Evolutionary conservation across 2,113 vertebrate genomes (phyloP).

Genomic region (Dicerorhinus sumatrensis): DNA sequence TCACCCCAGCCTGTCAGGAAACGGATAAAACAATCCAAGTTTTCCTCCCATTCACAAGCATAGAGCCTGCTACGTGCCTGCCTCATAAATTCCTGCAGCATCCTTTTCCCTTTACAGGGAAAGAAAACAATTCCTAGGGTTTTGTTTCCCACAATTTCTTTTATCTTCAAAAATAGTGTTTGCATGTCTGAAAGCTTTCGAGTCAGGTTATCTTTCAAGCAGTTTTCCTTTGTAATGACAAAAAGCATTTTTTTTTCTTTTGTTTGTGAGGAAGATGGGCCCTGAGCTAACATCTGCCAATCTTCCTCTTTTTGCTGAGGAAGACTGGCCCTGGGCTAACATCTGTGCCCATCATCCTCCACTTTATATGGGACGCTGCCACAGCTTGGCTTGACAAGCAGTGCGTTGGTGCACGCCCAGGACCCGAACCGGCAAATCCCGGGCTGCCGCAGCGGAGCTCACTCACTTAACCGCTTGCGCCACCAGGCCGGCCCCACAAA

Average conservation of each 20-base stretch:
- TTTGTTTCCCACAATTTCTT: background rate
- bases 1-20: background rate
- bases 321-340: too few species aligned
- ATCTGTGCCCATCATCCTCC: too few species aligned
- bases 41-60: background rate
- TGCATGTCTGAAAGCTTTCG: background rate
- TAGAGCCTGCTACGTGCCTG: accelerated
- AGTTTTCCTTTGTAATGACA: background rate
- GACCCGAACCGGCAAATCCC: too few species aligned
- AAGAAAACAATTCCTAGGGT: background rate
- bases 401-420: too few species aligned
- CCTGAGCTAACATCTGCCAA: too few species aligned
- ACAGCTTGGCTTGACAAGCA: too few species aligned
- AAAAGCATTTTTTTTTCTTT: background rate
- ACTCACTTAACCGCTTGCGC: too few species aligned
- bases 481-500: background rate
- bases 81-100: background rate
- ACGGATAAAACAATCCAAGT: background rate
- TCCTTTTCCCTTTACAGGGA: background rate
- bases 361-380: too few species aligned
- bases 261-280: too few species aligned
- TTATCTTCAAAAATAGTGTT: background rate
- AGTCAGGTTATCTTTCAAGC: background rate
- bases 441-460: too few species aligned
- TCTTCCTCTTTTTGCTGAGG: too few species aligned